Percentiles rank a stretch among this genome's conserved stretches.
Evolutionary conservation across 1,140 invertebrate genomes (phyloP).

Genomic region (Ganaspis sp.): DNA sequence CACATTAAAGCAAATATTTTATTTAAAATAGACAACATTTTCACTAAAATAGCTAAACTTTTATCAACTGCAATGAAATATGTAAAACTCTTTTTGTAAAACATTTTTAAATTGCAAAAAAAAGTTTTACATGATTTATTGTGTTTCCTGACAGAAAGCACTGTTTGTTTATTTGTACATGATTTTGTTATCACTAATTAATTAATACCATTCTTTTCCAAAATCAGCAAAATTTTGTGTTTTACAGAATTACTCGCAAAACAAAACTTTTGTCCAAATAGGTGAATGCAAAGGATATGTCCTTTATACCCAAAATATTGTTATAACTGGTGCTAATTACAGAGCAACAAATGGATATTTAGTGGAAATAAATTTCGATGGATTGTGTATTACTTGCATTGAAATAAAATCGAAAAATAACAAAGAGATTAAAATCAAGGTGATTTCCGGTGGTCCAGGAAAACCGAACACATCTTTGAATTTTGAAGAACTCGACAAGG

Average conservation of each 20-base stretch:
- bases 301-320: conserved; percentile 61
- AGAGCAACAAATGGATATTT: background rate
- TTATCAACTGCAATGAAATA: too few species aligned
- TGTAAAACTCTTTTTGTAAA: too few species aligned
- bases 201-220: too few species aligned
- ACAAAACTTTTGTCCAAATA: background rate
- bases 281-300: conserved; percentile 41
- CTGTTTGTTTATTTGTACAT: too few species aligned
- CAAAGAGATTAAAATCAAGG: conserved; percentile 20
- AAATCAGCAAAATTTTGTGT: background rate
- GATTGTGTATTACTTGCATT: conserved; percentile 53
- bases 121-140: too few species aligned
- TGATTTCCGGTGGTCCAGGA: conserved; percentile 44
- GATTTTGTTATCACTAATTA: too few species aligned
- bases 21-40: too few species aligned
- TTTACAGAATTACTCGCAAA: background rate
- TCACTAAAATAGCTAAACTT: too few species aligned
- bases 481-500: conserved; percentile 34
- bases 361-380: conserved; percentile 48
- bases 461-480: conserved; percentile 44
- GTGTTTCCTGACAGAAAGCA: too few species aligned
- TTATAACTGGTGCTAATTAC: conserved; percentile 32
- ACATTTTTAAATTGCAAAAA: too few species aligned
- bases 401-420: conserved; percentile 42
- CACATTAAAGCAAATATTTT: too few species aligned